Evolutionary conservation across 1,140 invertebrate genomes (phyloP).

Genomic region (Atta texana): DNA sequence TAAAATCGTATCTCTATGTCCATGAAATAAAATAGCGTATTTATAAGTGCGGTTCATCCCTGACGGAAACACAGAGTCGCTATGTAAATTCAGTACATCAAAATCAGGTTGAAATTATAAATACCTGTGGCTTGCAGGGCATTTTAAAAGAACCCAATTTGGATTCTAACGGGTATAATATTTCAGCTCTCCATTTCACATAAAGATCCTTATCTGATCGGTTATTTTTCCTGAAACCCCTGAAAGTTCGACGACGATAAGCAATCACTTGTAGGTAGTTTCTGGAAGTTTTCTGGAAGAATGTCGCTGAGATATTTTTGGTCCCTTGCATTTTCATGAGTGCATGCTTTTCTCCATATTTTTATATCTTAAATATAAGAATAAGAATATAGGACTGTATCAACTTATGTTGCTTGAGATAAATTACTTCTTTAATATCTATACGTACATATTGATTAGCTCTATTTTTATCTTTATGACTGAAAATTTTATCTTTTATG

Average conservation of each 20-base stretch:
- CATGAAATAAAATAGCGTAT: conserved; percentile 68
- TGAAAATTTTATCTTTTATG: too few species aligned
- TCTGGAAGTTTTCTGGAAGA: conserved; percentile 33
- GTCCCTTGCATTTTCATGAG: conserved; percentile 31
- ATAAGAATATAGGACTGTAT: background rate
- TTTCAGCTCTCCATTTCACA: conserved; percentile 81
- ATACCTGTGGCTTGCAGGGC: conserved; percentile 71
- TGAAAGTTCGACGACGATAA: conserved; percentile 68
- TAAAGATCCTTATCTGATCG: conserved; percentile 83
- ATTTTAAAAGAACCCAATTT: conserved; percentile 80
- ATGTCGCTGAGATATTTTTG: conserved; percentile 40
- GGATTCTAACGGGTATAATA: conserved; percentile 83
- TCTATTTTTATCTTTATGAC: background rate
- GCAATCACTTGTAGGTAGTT: conserved; percentile 59
- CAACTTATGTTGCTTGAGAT: background rate
- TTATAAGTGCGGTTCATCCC: conserved; percentile 59
- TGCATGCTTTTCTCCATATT: background rate
- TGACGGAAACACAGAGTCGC: conserved; percentile 10
- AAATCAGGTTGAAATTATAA: conserved; percentile 81
- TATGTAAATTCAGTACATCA: conserved; percentile 80
- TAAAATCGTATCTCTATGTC: conserved; percentile 51
- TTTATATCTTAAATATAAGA: background rate
- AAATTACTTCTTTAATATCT: background rate
- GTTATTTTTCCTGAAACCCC: conserved; percentile 70
- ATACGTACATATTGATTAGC: background rate